phyloP scores from a whole-genome alignment of 2,888 invertebrate genomes.

The Cecidostiba fungosa region DNA sequence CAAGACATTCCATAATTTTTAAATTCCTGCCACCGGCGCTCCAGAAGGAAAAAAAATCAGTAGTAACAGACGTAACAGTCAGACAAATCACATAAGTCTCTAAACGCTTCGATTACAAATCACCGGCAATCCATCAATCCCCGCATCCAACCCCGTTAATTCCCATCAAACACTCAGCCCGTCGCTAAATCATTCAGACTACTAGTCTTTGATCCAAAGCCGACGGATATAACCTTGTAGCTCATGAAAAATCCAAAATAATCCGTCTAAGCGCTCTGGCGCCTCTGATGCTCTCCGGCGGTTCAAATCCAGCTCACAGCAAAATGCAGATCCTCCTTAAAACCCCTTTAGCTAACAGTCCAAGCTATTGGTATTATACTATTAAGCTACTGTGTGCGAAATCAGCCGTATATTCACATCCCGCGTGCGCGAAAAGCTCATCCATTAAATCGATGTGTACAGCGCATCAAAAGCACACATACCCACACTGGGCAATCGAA shows the following conservation, averaged over 20 bases:
- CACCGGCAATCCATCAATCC: neutral
- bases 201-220: slow-evolving; percentile 41
- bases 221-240: slow-evolving; percentile 13
- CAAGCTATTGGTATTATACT: neutral
- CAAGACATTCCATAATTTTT: no score
- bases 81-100: neutral
- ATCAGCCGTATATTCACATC: slow-evolving; percentile 57
- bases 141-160: neutral
- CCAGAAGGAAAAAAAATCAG: neutral
- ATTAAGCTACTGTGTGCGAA: no score
- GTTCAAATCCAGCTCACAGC: slow-evolving; percentile 7
- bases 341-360: slow-evolving; percentile 34
- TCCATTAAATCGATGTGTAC: neutral
- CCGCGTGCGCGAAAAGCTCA: slow-evolving; percentile 65
- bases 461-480: no score
- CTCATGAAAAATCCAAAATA: slow-evolving; percentile 64
- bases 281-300: neutral
- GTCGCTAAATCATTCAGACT: slow-evolving; percentile 5
- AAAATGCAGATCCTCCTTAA: slow-evolving; percentile 59
- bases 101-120: neutral
- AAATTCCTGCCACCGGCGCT: no score
- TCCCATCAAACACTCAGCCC: neutral
- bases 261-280: slow-evolving; percentile 54
- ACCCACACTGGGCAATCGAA: neutral
- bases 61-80: neutral